Conservation (phyloP, 2,797 vertebrate genomes). For the Gambusia yucatana region DNA sequence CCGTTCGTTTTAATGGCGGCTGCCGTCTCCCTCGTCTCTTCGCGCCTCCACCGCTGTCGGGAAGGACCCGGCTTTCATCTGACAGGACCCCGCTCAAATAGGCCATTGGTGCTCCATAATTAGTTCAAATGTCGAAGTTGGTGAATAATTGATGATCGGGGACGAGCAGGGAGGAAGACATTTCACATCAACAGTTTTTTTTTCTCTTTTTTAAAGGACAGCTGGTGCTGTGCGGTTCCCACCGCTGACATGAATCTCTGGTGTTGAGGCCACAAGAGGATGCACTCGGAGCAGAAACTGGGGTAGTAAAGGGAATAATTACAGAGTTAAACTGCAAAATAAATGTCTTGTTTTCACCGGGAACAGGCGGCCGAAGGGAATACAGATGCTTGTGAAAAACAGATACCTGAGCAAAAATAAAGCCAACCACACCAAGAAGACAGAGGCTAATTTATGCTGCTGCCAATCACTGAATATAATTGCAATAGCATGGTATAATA, state of each 20-base stretch:
- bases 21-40: conserved; percentile 42
- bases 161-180: conserved; percentile 64
- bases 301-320: conserved; percentile 60
- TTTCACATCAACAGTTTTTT: conserved; percentile 60
- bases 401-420: conserved; percentile 55
- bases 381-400: conserved; percentile 13
- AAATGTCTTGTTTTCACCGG: conserved; percentile 52
- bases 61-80: conserved; percentile 64
- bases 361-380: conserved; percentile 50
- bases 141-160: conserved; percentile 83
- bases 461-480: conserved; percentile 74
- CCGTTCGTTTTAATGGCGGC: conserved; percentile 69
- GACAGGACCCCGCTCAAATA: conserved; percentile 77
- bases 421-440: conserved; percentile 48
- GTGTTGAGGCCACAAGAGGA: conserved; percentile 54
- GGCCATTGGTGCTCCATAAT: conserved; percentile 82
- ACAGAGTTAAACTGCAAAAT: conserved; percentile 51
- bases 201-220: conserved; percentile 53
- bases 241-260: conserved; percentile 61
- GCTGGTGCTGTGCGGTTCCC: conserved; percentile 64
- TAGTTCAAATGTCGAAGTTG: conserved; percentile 81
- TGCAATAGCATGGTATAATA: conserved; percentile 62
- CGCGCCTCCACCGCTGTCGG: conserved; percentile 53
- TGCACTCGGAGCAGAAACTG: conserved; percentile 53
- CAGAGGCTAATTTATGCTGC: conserved; percentile 65